These are phyloP conservation scores for Philopotamus ludificatus DNA, from an alignment of 1,140 invertebrate genomes.

Conservation along the genomic window DNA sequence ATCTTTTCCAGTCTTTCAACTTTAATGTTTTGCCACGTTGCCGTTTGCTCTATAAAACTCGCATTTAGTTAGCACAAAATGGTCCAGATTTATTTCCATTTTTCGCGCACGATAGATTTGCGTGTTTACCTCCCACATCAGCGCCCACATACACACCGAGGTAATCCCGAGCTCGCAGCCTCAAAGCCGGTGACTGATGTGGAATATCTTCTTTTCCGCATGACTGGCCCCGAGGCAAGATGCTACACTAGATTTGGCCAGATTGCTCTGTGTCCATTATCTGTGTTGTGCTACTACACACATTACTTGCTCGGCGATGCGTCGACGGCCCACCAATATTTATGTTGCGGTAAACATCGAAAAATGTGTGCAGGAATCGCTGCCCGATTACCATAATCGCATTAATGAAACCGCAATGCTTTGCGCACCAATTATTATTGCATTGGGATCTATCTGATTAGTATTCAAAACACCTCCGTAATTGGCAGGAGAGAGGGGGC, in stretches of 20 bases:
- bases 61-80: no score
- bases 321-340: background rate
- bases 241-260: background rate
- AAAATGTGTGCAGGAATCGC: background rate
- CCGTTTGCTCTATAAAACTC: no score
- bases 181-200: background rate
- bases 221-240: background rate
- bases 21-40: no score
- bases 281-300: background rate
- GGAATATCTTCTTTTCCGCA: background rate
- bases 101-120: no score
- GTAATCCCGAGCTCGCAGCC: no score
- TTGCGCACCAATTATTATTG: background rate
- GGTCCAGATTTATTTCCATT: no score
- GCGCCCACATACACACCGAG: no score
- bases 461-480: background rate
- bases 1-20: no score
- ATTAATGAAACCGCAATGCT: background rate
- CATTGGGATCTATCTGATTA: background rate
- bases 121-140: no score
- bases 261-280: background rate
- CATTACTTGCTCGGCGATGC: background rate
- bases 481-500: background rate
- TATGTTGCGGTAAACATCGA: background rate
- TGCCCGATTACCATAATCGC: background rate